Conservation (phyloP, 2,113 vertebrate species). For the Dasypus novemcinctus region DNA sequence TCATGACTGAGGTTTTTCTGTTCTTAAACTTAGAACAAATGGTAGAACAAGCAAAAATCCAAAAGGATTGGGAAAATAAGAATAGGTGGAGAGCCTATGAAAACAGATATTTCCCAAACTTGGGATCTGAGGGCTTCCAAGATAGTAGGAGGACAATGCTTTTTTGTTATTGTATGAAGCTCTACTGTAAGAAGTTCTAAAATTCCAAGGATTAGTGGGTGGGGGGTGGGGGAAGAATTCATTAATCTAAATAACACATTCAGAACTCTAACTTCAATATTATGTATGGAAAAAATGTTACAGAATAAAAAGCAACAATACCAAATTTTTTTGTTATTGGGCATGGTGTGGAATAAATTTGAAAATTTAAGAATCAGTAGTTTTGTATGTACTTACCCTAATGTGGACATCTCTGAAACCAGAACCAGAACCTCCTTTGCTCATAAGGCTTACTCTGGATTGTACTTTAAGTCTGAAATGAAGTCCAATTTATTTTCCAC, state of each 20-base stretch:
- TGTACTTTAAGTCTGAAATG: background rate
- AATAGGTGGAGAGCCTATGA: background rate
- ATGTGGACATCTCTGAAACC: background rate
- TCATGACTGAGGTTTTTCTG: background rate
- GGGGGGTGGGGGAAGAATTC: background rate
- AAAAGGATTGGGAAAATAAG: background rate
- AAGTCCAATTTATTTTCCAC: background rate
- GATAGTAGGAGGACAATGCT: background rate
- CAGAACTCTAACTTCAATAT: background rate
- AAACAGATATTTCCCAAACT: background rate
- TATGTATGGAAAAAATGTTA: background rate
- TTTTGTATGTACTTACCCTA: background rate
- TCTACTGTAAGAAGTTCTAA: background rate
- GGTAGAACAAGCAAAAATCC: background rate
- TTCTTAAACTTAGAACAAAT: background rate
- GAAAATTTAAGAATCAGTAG: background rate
- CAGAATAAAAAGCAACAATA: background rate
- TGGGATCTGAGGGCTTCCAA: background rate
- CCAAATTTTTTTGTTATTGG: background rate
- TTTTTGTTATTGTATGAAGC: background rate
- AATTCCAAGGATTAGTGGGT: background rate
- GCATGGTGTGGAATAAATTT: background rate
- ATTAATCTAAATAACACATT: background rate
- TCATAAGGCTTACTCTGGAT: background rate
- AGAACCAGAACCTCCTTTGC: background rate